Conservation (phyloP, 2,113 vertebrate genomes). For the Propithecus coquereli region DNA sequence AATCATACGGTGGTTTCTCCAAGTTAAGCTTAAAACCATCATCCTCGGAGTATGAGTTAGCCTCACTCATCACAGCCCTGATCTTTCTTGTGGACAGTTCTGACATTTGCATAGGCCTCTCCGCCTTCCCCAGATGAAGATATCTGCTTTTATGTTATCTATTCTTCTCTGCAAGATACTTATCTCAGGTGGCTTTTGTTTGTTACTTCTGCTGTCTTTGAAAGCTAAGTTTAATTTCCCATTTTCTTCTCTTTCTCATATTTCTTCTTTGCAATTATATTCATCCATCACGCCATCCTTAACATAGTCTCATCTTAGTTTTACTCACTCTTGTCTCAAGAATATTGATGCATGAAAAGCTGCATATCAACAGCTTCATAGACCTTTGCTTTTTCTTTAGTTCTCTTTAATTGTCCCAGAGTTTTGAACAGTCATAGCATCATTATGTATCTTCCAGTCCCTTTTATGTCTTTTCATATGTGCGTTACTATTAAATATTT, state of each 20-base stretch:
- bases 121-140: background rate
- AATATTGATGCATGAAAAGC: conserved; percentile 25
- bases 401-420: background rate
- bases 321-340: conserved; percentile 7
- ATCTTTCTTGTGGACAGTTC: background rate
- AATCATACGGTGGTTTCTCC: background rate
- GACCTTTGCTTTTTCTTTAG: conserved; percentile 12
- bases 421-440: background rate
- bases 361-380: background rate
- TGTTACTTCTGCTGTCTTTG: conserved; percentile 37
- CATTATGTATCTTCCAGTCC: background rate
- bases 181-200: background rate
- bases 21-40: background rate
- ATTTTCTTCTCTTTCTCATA: background rate
- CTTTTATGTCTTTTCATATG: background rate
- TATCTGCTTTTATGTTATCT: background rate
- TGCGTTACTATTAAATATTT: background rate
- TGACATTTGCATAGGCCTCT: background rate
- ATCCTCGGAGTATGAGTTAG: background rate
- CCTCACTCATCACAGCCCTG: background rate
- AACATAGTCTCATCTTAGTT: background rate
- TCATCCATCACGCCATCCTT: background rate
- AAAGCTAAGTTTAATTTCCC: conserved; percentile 33
- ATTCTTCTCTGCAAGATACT: background rate
- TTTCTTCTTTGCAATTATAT: conserved; percentile 35